These are phyloP conservation scores for Drosophila pseudotalamancana DNA, from an alignment of 2,888 invertebrate genomes.

Conservation along the genomic window DNA sequence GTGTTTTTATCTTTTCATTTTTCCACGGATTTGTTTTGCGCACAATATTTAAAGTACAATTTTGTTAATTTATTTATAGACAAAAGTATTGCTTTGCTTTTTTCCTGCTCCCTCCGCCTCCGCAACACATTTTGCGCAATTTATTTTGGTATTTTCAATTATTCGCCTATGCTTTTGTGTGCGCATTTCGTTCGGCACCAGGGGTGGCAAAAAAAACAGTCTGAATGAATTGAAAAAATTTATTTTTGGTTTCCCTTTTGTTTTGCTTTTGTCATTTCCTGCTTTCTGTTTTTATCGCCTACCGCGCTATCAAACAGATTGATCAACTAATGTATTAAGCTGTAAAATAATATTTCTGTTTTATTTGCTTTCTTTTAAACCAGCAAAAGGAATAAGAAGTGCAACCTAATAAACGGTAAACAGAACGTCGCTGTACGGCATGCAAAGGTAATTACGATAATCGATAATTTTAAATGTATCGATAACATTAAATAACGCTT, in stretches of 20 bases:
- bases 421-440: slow-evolving; percentile 63
- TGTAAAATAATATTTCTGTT: slow-evolving; percentile 7
- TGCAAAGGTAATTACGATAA: slow-evolving; percentile 64
- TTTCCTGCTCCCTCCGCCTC: slow-evolving; percentile 13
- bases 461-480: slow-evolving; percentile 32
- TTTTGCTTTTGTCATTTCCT: slow-evolving; percentile 20
- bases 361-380: slow-evolving; percentile 20
- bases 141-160: slow-evolving; percentile 73
- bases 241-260: slow-evolving; percentile 2
- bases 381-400: slow-evolving; percentile 19
- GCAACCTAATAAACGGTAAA: slow-evolving; percentile 32
- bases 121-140: slow-evolving; percentile 49
- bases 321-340: slow-evolving; percentile 19
- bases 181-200: slow-evolving; percentile 44
- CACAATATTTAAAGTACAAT: slow-evolving; percentile 38
- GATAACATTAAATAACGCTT: slow-evolving; percentile 31
- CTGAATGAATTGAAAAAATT: slow-evolving; percentile 13
- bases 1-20: slow-evolving; percentile 1
- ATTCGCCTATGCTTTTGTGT: slow-evolving; percentile 42
- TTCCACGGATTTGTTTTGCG: slow-evolving; percentile 32
- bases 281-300: slow-evolving; percentile 29
- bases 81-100: slow-evolving; percentile 36
- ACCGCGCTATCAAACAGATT: not conserved
- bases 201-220: slow-evolving; percentile 43
- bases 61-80: slow-evolving; percentile 64